A percentile compares a stretch with the other conserved stretches of the same genome.
These are phyloP conservation scores for Campoplex capitator DNA, from an alignment of 2,888 invertebrate genomes.

Conservation along the genomic window DNA sequence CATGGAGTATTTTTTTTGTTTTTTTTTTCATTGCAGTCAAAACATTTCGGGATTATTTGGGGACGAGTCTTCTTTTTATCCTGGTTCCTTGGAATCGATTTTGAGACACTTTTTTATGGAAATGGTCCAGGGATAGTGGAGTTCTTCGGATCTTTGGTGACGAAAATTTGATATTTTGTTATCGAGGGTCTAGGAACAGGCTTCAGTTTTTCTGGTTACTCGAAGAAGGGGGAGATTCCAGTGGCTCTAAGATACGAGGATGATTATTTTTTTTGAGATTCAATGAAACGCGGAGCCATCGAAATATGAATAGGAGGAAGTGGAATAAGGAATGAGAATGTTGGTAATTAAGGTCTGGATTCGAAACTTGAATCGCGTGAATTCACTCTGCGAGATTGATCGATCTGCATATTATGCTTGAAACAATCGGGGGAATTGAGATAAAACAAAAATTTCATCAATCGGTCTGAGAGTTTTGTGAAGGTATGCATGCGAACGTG, in stretches of 20 bases:
- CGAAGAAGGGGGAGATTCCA: background rate
- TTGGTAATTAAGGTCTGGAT: background rate
- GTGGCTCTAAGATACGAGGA: background rate
- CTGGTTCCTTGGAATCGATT: background rate
- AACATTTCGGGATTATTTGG: background rate
- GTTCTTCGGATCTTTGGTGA: background rate
- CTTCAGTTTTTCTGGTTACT: background rate
- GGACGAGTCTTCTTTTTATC: background rate
- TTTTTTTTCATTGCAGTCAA: background rate
- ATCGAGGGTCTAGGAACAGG: background rate
- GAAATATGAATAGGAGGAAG: background rate
- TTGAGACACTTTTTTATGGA: background rate
- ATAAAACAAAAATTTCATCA: slow-evolving; percentile 17
- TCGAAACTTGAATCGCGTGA: background rate
- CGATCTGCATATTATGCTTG: slow-evolving; percentile 15
- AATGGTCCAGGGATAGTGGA: background rate
- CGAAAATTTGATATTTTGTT: background rate
- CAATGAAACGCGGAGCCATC: background rate
- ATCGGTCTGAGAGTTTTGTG: background rate
- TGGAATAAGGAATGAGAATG: background rate
- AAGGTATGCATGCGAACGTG: slow-evolving; percentile 11
- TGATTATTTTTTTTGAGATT: background rate
- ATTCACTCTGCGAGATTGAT: background rate
- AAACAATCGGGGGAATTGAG: slow-evolving; percentile 15
- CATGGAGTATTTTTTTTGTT: background rate